Conservation (phyloP, 2,888 invertebrate genomes). For the Himalopsyche kuldschensis region DNA sequence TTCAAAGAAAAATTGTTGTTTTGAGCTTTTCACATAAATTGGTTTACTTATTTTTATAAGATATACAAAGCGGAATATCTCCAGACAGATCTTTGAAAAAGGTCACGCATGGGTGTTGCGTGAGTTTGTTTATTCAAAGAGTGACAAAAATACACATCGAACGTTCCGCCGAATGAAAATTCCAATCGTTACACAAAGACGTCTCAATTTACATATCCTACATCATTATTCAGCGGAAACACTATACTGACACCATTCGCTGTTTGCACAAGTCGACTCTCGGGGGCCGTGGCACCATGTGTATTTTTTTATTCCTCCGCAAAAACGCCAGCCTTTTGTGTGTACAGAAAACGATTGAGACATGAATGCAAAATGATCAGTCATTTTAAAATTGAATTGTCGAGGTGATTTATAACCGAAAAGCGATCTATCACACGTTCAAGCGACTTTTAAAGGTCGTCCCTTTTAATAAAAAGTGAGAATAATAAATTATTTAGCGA, state of each 20-base stretch:
- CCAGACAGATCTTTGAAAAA: too few relatives aligned
- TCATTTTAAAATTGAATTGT: conserved; percentile 24
- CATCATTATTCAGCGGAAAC: background rate
- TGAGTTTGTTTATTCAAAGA: background rate
- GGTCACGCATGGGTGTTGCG: too few relatives aligned
- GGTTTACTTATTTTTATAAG: too few relatives aligned
- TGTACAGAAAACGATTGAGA: background rate
- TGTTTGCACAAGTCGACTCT: background rate
- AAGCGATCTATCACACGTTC: conserved; percentile 7
- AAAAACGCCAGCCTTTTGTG: background rate
- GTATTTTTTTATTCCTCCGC: background rate
- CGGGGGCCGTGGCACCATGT: background rate
- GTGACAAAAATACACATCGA: background rate
- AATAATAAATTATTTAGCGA: background rate
- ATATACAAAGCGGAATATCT: too few relatives aligned
- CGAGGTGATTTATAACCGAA: conserved; percentile 15
- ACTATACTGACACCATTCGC: background rate
- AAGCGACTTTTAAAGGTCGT: background rate
- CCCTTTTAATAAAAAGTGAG: background rate
- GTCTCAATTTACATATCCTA: background rate
- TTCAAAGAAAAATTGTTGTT: too few relatives aligned
- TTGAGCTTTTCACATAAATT: too few relatives aligned
- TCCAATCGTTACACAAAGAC: background rate
- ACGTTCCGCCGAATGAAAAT: background rate
- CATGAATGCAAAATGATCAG: conserved; percentile 11